Percentiles rank a stretch among this genome's conserved stretches.
These are phyloP conservation scores for Cheilosia grossa DNA, from an alignment of 2,888 invertebrate species.

Conservation along the genomic window DNA sequence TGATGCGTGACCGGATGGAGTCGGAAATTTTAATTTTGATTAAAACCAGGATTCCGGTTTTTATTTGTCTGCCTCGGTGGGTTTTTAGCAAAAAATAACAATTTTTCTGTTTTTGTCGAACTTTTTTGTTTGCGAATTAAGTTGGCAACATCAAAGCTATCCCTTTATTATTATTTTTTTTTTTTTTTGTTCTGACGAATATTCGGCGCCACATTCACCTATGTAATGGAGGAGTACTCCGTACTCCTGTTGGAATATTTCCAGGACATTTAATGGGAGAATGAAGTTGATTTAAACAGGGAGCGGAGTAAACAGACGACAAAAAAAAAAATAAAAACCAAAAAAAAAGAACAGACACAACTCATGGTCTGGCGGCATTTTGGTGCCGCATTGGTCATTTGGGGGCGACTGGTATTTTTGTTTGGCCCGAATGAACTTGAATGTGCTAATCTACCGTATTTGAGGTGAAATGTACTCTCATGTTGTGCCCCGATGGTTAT, in stretches of 20 bases:
- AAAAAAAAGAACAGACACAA: conserved; percentile 9
- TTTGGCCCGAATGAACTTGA: conserved; percentile 71
- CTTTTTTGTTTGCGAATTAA: conserved; percentile 14
- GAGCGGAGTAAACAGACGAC: neutral
- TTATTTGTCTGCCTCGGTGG: conserved; percentile 56
- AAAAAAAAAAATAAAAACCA: neutral
- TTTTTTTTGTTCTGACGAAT: conserved; percentile 30
- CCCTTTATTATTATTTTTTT: conserved; percentile 13
- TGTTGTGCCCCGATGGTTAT: neutral
- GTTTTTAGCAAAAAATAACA: conserved; percentile 43
- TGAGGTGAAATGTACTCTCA: conserved; percentile 34
- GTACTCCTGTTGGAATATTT: conserved; percentile 68
- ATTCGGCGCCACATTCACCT: conserved; percentile 70
- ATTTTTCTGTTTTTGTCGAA: conserved; percentile 26
- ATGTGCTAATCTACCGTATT: conserved; percentile 70
- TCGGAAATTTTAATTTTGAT: conserved; percentile 74
- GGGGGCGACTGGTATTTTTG: conserved; percentile 35
- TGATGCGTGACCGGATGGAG: conserved; percentile 72
- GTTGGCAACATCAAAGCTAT: conserved; percentile 70
- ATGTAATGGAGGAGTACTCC: conserved; percentile 42
- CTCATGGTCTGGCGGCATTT: conserved; percentile 42
- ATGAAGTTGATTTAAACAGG: conserved; percentile 42
- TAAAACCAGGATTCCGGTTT: conserved; percentile 66
- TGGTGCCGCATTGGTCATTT: conserved; percentile 71
- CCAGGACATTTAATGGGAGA: conserved; percentile 67